Evolutionary conservation across 92 coral and sea anemone genomes (phyloP), one percentile per base, ranked within the genome.

Genomic region (Isaurus tuberculatus): DNA sequence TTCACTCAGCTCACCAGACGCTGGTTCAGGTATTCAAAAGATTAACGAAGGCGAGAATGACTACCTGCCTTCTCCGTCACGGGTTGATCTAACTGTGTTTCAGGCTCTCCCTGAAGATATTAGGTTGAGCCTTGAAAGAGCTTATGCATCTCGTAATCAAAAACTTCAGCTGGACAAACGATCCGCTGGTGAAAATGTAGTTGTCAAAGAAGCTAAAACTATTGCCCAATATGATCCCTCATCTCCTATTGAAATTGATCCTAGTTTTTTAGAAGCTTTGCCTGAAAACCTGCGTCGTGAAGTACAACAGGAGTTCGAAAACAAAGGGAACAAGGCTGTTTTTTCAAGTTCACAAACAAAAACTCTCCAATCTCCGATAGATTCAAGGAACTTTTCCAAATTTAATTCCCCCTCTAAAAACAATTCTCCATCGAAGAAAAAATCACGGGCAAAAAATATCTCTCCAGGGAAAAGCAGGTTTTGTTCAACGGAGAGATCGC

Each of bases 51-150:
- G 70, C 8, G 94, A 88, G 20, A 70, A 67, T 20, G 84, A 90
- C 13, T 88, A 65, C 44, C 83, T 97, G 53, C 99, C 99, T 17
- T 94, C 98, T 14, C 95, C 98, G 2, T 97, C 98, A 0, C 98
- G 94, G 81, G 82, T 97, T 33, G 99, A 97, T 43, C 93, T 89
- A 0, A 77, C 92, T 10, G 95, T 95, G 6, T 86, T 97, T 61
- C 90, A 90, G 3, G 99, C 97, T 2, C 88, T 97, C 20, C 99
- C 99, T 11, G 87, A 82, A 11, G 98, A 97, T 16, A 92, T 97
- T 34, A 87, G 92, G 37, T 61, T 70, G n/a, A 86, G 88, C 53
- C 92, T 95, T 40, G 94, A 94, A 79, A 88, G 68, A 65, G 92
- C 88, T 0, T 97, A 92, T 67, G 94, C 94, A 33, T 91, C 92